Percentiles rank a stretch among this genome's conserved stretches.
These are phyloP conservation scores for Lampropteryx suffumata DNA, from an alignment of 2,888 invertebrate genomes.

Conservation along the genomic window DNA sequence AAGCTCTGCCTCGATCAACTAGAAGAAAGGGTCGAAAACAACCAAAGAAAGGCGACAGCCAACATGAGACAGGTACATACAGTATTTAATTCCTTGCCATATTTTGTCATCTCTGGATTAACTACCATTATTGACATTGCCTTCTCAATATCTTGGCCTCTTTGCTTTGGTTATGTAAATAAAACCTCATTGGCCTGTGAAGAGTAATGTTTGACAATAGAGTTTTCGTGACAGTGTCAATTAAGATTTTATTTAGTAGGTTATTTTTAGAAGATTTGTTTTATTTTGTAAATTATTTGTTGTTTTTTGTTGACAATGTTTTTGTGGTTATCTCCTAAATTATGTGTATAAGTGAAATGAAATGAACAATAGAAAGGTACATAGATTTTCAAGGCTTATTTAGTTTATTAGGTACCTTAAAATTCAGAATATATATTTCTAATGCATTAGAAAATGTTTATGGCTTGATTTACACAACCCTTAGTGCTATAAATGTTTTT, in stretches of 20 bases:
- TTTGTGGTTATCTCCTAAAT: conserved; percentile 16
- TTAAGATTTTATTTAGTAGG: conserved; percentile 1
- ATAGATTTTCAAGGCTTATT: too few species aligned
- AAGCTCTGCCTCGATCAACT: conserved; percentile 61
- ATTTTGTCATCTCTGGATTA: too few species aligned
- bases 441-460: too few species aligned
- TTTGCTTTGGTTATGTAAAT: neutral
- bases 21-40: conserved; percentile 51
- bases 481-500: too few species aligned
- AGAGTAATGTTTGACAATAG: neutral
- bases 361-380: neutral
- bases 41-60: conserved; percentile 65
- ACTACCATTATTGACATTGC: too few species aligned
- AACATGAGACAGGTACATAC: conserved; percentile 69
- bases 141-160: neutral
- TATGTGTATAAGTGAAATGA: neutral
- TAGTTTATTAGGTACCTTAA: too few species aligned
- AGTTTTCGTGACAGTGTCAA: conserved; percentile 8
- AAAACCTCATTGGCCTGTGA: neutral
- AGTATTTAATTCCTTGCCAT: neutral
- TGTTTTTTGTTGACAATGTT: conserved; percentile 13
- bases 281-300: conserved; percentile 29
- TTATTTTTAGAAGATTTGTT: conserved; percentile 16
- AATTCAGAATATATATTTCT: too few species aligned
- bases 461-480: too few species aligned